phyloP scores from a whole-genome alignment of 1,140 invertebrate genomes.

The Procambarus clarkii region DNA sequence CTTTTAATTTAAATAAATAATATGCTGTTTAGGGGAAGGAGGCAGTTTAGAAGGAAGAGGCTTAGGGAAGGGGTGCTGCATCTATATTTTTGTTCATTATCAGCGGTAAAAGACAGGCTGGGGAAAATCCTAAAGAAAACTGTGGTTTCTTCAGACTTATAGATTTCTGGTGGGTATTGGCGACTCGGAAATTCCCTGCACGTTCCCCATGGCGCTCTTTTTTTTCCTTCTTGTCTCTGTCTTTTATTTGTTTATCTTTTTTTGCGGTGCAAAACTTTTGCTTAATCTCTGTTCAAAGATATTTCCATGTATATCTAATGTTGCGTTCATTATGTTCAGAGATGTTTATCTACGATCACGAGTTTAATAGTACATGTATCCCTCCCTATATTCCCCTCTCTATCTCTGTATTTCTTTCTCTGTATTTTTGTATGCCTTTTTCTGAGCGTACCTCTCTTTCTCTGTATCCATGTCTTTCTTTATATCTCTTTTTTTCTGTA shows the following conservation, averaged over 20 bases:
- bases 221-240: background rate
- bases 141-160: background rate
- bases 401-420: background rate
- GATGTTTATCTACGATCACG: no score
- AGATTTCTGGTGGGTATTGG: background rate
- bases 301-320: no score
- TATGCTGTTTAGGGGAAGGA: no score
- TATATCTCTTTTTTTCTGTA: no score
- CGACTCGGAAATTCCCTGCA: background rate
- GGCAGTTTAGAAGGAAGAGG: no score
- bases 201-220: background rate
- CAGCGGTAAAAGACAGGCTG: background rate
- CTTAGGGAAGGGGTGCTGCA: background rate
- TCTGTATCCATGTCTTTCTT: no score
- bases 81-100: background rate
- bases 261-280: background rate
- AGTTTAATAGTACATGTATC: no score
- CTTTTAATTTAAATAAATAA: no score
- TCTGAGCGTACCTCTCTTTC: no score
- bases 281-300: background rate
- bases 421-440: background rate
- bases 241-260: background rate
- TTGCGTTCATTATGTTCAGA: no score
- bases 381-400: background rate
- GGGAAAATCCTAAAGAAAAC: background rate